These are phyloP conservation scores for Onychomys leucogaster DNA, from an alignment of 2,797 vertebrate genomes.

Conservation along the genomic window DNA sequence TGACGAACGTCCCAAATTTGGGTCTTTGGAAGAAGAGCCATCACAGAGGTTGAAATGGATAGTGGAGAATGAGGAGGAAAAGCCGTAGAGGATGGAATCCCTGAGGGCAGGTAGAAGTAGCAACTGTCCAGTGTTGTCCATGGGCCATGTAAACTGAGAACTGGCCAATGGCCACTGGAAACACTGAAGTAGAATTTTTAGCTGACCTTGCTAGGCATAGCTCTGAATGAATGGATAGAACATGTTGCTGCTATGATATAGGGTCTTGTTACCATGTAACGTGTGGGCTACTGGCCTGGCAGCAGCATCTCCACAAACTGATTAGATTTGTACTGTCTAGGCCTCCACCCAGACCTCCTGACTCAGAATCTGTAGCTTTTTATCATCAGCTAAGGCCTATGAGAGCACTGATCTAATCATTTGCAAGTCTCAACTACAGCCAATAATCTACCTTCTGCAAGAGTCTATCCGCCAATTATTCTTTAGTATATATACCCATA, in stretches of 20 bases:
- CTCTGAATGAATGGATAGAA: not conserved
- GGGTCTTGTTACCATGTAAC: not conserved
- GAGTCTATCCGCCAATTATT: not conserved
- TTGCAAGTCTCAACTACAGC: not conserved
- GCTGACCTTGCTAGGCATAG: not conserved
- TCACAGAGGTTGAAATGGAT: not conserved
- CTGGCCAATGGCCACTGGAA: not conserved
- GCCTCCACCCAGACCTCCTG: not conserved
- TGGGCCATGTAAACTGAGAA: not conserved
- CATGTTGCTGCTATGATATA: not conserved
- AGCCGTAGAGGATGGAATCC: not conserved
- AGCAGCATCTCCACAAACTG: not conserved
- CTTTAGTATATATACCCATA: not conserved
- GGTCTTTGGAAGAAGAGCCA: not conserved
- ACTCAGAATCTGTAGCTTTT: not conserved
- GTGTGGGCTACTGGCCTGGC: not conserved
- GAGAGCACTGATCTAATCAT: not conserved
- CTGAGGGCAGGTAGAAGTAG: not conserved
- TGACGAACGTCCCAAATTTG: not conserved
- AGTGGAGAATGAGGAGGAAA: not conserved
- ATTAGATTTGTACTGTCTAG: not conserved
- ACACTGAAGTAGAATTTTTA: not conserved
- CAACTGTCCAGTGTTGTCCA: rapidly evolving
- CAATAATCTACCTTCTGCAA: not conserved
- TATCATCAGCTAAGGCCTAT: not conserved